Evolutionary conservation across 2,888 invertebrate species (phyloP).

Genomic region (Lochmaea capreae): DNA sequence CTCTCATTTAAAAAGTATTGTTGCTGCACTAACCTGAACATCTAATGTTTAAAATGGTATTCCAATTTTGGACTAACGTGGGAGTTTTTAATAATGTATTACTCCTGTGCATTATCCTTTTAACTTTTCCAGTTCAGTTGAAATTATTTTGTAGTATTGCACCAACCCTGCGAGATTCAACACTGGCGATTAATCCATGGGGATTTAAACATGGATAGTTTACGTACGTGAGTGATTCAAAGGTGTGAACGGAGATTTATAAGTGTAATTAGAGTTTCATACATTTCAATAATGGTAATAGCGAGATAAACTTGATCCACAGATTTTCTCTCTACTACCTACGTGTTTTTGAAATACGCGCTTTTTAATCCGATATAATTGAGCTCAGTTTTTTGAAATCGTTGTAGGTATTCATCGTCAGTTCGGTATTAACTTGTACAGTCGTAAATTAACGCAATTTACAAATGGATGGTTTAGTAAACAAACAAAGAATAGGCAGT

Average conservation of each 20-base stretch:
- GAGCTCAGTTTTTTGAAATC: background rate
- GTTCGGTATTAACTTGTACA: background rate
- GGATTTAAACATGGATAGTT: background rate
- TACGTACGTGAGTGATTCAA: conserved; percentile 4
- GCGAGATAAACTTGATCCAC: background rate
- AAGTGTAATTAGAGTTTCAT: background rate
- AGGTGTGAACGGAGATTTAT: conserved; percentile 4
- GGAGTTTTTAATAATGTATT: too few species aligned
- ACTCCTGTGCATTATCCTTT: background rate
- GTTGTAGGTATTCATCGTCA: background rate
- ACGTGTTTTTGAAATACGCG: background rate
- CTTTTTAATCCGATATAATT: background rate
- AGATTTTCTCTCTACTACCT: background rate
- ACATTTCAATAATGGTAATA: conserved; percentile 5
- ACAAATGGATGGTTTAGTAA: background rate
- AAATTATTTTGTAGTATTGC: background rate
- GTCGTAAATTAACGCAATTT: background rate
- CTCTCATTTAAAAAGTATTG: too few species aligned
- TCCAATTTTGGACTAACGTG: too few species aligned
- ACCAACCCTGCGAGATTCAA: background rate
- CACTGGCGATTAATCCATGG: background rate
- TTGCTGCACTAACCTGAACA: too few species aligned
- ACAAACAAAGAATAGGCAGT: background rate
- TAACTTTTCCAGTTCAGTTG: background rate
- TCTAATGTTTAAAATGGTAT: too few species aligned